phyloP scores from a whole-genome alignment of 2,888 invertebrate species.

The Heliconius cydno region DNA sequence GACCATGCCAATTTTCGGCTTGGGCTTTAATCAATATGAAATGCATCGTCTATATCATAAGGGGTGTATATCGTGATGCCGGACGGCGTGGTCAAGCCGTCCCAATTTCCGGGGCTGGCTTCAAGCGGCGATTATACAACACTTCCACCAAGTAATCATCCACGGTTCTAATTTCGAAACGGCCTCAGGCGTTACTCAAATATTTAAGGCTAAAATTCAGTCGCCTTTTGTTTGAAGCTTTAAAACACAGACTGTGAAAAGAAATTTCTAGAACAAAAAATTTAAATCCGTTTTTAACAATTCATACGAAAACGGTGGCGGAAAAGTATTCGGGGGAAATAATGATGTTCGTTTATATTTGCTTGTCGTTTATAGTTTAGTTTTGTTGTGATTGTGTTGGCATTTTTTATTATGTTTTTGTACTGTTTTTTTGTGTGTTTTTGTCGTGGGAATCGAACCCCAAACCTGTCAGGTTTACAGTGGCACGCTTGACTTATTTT shows the following conservation, averaged over 20 bases:
- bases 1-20: conserved; percentile 19
- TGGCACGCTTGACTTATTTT: too few species aligned
- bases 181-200: conserved; percentile 44
- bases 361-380: conserved; percentile 11
- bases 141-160: conserved; percentile 42
- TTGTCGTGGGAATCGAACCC: too few species aligned
- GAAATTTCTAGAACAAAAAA: conserved; percentile 35
- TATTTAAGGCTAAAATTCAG: conserved; percentile 45
- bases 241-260: conserved; percentile 38
- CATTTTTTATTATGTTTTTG: not conserved
- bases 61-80: conserved; percentile 31
- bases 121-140: conserved; percentile 44
- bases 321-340: conserved; percentile 27
- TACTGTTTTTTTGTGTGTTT: too few species aligned
- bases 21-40: conserved; percentile 34
- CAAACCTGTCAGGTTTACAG: too few species aligned
- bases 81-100: conserved; percentile 58
- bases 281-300: conserved; percentile 39
- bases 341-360: conserved; percentile 29
- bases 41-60: conserved; percentile 28
- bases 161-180: conserved; percentile 40
- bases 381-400: not conserved
- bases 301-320: conserved; percentile 27
- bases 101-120: conserved; percentile 66
- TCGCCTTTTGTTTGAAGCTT: conserved; percentile 44